Evolutionary conservation across 2,888 invertebrate species (phyloP), one percentile per base, ranked within the genome.

Genomic region (Tetropium fuscum): DNA sequence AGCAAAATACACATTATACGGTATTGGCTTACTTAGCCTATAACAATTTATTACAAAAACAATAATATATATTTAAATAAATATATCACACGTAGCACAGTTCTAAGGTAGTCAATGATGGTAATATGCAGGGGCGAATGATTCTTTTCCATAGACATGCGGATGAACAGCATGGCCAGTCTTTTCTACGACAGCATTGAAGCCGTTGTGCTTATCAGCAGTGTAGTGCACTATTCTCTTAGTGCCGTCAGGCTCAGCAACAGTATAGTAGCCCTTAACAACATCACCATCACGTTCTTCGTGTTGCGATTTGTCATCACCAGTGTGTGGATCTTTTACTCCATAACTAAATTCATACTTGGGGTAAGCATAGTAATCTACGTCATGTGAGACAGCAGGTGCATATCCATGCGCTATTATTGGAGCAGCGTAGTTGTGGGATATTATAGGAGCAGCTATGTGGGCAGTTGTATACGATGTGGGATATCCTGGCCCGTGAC

Each of bases 191-290:
- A 69, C 59, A 16, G 87, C 87, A 76, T 86, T 87, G 76, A 87
- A 87, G 63, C 87, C 87, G 78, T 25, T 81, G 74, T 77, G 76
- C 68, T 87, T 84, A 67, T 87, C 87, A 19, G 87, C 87, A 72
- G 84, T 86, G 80, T 88, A 88, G 69, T 87, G 87, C 22, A 87
- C 87, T 71, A 85, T 87, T 76, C 87, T 83, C 76, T 82, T 80
- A 53, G 87, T 83, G 71, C 88, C 88, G 69, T 86, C 87, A 7
- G 87, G 86, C 69, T 88, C 87, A 32, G 86, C 79, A 2, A 88
- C 83, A 69, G 86, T 86, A 74, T 87, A 87, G 11, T 85, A 86
- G 19, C 87, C 87, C 74, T 84, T 83, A 38, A 88, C 87, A 25
- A 84, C 76, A 75, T 87, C 84, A 0, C 87, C 87, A 77, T 84